Conservation (phyloP, 2,113 vertebrate species). For the Tympanuchus pallidicinctus region DNA sequence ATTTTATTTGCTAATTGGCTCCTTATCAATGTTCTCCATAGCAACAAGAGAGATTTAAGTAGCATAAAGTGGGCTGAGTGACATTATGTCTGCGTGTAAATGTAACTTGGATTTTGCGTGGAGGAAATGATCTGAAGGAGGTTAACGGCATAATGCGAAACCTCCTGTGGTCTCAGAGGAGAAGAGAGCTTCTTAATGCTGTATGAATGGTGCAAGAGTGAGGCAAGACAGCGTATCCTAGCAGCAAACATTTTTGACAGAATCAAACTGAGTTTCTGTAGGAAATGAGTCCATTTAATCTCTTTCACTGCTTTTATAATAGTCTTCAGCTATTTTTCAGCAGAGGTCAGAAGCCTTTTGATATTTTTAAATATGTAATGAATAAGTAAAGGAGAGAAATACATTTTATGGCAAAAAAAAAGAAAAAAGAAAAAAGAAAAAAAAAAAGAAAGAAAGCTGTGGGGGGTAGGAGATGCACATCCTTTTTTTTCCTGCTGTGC, state of each 20-base stretch:
- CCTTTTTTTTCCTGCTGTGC: rapidly evolving
- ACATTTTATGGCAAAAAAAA: background rate
- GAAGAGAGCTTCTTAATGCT: background rate
- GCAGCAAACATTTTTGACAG: background rate
- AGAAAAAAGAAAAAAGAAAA: background rate
- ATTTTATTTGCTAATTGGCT: slow-evolving; percentile 52
- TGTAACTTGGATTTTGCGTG: background rate
- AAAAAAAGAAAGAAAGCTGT: slow-evolving; percentile 65
- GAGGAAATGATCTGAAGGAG: slow-evolving; percentile 30
- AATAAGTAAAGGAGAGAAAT: slow-evolving; percentile 5
- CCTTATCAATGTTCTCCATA: slow-evolving; percentile 45
- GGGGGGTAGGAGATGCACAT: background rate
- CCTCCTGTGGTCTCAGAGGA: slow-evolving; percentile 8
- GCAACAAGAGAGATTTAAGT: slow-evolving; percentile 53
- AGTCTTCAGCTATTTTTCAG: background rate
- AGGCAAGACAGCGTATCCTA: background rate
- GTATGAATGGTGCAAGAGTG: background rate
- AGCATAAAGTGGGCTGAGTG: slow-evolving; percentile 36
- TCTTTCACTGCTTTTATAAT: background rate
- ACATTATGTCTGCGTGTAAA: slow-evolving; percentile 35
- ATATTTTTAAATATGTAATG: background rate
- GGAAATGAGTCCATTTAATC: background rate
- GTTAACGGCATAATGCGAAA: slow-evolving; percentile 17
- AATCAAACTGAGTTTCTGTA: background rate
- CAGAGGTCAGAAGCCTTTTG: background rate